A percentile compares a stretch with the other conserved stretches of the same genome.
phyloP scores from a whole-genome alignment of 2,888 invertebrate species.

The Campoplex capitator region DNA sequence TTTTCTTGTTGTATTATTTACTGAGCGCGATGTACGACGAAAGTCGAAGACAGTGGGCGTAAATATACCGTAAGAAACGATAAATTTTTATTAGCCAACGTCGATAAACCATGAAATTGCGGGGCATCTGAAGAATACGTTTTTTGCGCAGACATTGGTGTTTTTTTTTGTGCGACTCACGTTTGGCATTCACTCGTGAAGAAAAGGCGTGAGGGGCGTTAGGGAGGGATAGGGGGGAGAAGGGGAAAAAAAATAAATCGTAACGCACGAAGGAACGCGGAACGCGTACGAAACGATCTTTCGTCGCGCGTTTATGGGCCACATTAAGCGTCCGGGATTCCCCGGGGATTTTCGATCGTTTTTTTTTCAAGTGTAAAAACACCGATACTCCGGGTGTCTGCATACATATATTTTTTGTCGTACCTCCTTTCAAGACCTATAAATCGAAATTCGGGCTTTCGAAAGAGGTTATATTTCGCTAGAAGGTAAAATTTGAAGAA shows the following conservation, averaged over 20 bases:
- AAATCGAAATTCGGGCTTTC: background rate
- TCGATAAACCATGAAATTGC: constrained; percentile 70
- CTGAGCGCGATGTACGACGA: background rate
- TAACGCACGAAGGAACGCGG: background rate
- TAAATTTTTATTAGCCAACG: constrained; percentile 71
- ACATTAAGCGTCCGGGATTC: background rate
- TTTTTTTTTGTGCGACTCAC: background rate
- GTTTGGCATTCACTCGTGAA: background rate
- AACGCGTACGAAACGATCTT: constrained; percentile 11
- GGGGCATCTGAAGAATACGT: constrained; percentile 52
- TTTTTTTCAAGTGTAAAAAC: background rate
- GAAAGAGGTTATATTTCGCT: background rate
- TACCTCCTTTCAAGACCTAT: background rate
- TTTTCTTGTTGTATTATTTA: background rate
- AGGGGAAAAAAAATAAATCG: background rate
- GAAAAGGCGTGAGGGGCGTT: background rate
- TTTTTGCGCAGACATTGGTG: background rate
- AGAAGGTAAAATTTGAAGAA: background rate
- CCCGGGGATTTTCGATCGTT: constrained; percentile 7
- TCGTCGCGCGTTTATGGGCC: constrained; percentile 6
- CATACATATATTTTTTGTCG: background rate
- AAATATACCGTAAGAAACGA: constrained; percentile 63
- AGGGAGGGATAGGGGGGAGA: background rate
- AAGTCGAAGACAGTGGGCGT: background rate
- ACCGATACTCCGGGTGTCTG: background rate